Conservation (phyloP, 1,140 invertebrate species). For the Monochamus saltuarius region DNA sequence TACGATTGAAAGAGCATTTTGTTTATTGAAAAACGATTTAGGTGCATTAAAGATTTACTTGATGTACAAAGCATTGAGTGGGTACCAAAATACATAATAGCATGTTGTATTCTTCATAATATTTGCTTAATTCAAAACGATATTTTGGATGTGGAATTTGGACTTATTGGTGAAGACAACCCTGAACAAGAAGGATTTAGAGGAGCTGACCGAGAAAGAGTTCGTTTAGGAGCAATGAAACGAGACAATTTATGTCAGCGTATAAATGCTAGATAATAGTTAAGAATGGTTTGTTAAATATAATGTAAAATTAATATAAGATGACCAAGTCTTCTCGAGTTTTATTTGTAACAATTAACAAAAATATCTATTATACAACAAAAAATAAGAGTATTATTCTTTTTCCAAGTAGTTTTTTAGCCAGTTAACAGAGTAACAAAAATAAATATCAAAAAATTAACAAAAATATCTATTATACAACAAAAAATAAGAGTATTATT, state of each 20-base stretch:
- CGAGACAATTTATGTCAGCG: background rate
- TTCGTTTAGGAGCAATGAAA: background rate
- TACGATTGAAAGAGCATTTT: no score
- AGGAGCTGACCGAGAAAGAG: background rate
- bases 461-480: no score
- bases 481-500: no score
- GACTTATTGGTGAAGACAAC: background rate
- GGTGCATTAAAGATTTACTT: no score
- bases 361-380: no score
- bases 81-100: background rate
- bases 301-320: background rate
- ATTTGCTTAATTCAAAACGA: background rate
- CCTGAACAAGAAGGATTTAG: no score
- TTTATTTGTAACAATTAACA: no score
- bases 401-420: no score
- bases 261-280: background rate
- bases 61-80: no score
- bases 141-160: background rate
- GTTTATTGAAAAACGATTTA: background rate
- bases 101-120: background rate
- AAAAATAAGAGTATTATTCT: no score
- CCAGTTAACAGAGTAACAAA: no score
- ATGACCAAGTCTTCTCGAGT: background rate
- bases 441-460: background rate
- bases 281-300: slow-evolving; percentile 2